Base-by-base conservation (phyloP, 2,797 vertebrate species). In the Triplophysa bombifrons region DNA sequence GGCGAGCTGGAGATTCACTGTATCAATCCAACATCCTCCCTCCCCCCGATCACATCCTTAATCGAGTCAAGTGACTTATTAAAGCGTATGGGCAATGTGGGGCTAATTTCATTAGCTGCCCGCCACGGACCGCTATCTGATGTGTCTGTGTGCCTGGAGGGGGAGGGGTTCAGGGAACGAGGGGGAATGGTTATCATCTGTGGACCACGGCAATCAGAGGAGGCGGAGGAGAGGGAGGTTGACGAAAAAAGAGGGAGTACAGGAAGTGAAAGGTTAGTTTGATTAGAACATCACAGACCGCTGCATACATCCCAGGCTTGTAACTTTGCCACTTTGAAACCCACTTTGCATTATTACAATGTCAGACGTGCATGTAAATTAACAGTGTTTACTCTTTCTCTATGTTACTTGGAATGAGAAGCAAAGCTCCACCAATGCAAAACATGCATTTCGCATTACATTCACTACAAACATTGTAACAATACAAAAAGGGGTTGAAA, bases 11-110 rank as follows among this genome's bases (percentile, higher is more conserved):
- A 87, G 81, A 91, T 93, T 63, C 84, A 87, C 84, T 74, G 86
- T 83, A 81, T 66, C 60, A 73, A 67, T 75, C 13, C 56, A 13
- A 55, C 51, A 48, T 48, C 76, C 78, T 75, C 38, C 48, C 20
- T 30, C 55, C 44, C 80, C 20, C 76, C 50, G 30, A 65, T 60
- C 41, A 74, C 90, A 88, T 92, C 91, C 68, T 91, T 96, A 95
- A 96, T 97, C 86, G 81, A 95, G 92, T 94, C 92, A 89, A 94
- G 89, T 93, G 93, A 93, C 94, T 93, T 94, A 95, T 96, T 95
- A 95, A 91, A 90, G 93, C 87, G 93, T 94, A 93, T 94, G 93
- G 95, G 91, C 88, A 91, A 91, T 87, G 87, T 90, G 85, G 85
- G 86, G 84, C 91, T 95, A 93, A 96, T 96, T 95, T 93, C 34